Percentiles rank a stretch among this genome's conserved stretches.
Evolutionary conservation across 2,888 invertebrate genomes (phyloP).

Genomic region (Sarcophaga variegata): DNA sequence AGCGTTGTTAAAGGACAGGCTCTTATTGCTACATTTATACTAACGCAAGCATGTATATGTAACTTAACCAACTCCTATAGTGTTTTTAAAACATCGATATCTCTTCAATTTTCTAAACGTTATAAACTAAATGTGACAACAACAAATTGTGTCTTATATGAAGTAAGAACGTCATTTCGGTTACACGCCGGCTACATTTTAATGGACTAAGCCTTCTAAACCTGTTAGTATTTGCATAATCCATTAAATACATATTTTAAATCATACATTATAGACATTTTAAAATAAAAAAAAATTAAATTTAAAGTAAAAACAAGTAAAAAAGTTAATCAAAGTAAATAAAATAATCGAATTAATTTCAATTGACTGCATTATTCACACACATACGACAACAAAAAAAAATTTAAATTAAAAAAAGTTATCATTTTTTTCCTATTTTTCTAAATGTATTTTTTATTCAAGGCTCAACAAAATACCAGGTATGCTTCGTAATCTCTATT

Average conservation of each 20-base stretch:
- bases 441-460: slow-evolving; percentile 23
- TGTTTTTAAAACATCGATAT: no score
- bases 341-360: slow-evolving; percentile 51
- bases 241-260: slow-evolving; percentile 19
- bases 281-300: not conserved
- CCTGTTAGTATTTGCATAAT: not conserved
- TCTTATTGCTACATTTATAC: no score
- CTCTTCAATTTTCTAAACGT: no score
- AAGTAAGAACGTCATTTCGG: no score
- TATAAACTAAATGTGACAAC: no score
- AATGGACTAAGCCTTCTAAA: no score
- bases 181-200: no score
- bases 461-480: not conserved
- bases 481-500: no score
- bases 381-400: slow-evolving; percentile 17
- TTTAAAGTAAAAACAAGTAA: slow-evolving; percentile 14
- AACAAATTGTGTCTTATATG: no score
- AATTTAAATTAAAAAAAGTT: not conserved
- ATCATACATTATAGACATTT: not conserved
- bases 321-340: slow-evolving; percentile 47
- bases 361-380: slow-evolving; percentile 44
- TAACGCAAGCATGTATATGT: no score
- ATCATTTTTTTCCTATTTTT: not conserved
- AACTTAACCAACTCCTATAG: no score
- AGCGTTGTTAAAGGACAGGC: no score